Conservation (phyloP, 2,888 invertebrate genomes). For the Physocephala rufipes region DNA sequence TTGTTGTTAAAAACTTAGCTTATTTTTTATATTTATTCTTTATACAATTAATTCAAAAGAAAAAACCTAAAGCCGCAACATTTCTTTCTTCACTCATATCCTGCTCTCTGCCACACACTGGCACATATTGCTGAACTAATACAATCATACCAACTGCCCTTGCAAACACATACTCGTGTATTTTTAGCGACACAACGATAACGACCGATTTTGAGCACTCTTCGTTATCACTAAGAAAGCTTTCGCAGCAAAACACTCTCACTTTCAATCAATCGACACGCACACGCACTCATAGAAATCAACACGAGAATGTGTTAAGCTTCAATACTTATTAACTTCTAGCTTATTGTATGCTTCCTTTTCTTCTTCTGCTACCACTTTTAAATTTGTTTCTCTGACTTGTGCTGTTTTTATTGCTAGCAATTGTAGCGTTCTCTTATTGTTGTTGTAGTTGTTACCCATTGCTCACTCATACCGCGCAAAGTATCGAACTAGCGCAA, state of each 20-base stretch:
- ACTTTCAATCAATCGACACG: not conserved
- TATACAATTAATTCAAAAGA: not conserved
- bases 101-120: too few relatives aligned
- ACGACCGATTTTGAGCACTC: not conserved
- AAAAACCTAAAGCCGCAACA: not conserved
- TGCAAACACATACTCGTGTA: not conserved
- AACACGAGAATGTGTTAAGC: too few relatives aligned
- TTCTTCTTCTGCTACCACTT: not conserved
- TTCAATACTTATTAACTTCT: not conserved
- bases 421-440: slow-evolving; percentile 1
- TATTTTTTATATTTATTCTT: too few relatives aligned
- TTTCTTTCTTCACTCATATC: too few relatives aligned
- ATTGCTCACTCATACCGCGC: too few relatives aligned
- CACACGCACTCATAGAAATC: not conserved
- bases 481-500: not conserved
- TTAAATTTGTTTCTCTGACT: not conserved
- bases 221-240: not conserved
- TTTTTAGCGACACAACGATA: not conserved
- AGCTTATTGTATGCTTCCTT: not conserved
- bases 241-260: slow-evolving; percentile 13
- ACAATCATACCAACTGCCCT: not conserved
- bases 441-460: not conserved
- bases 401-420: not conserved
- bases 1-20: too few relatives aligned
- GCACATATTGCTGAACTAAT: not conserved